Evolutionary conservation across 2,888 invertebrate genomes (phyloP).

Genomic region (Cryptus viduatorius): DNA sequence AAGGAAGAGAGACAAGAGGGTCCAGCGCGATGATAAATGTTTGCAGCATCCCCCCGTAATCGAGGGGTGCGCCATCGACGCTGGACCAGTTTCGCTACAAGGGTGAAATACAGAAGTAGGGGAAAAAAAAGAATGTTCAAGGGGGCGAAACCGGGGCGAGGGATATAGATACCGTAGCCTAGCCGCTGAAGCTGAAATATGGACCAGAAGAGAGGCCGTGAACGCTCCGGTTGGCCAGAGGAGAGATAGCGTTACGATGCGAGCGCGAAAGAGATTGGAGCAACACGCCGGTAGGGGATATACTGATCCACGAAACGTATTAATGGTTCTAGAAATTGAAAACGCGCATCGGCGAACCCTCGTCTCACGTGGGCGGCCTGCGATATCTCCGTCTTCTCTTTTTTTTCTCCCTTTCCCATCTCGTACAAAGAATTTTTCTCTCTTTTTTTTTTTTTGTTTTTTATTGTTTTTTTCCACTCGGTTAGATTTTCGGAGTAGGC

Average conservation of each 20-base stretch:
- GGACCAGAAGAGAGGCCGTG: constrained; percentile 46
- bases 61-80: constrained; percentile 51
- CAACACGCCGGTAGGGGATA: constrained; percentile 57
- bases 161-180: constrained; percentile 53
- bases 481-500: constrained; percentile 67
- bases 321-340: constrained; percentile 84
- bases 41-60: constrained; percentile 51
- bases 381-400: constrained; percentile 46
- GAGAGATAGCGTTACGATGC: constrained; percentile 56
- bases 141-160: constrained; percentile 56
- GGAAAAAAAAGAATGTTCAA: constrained; percentile 64
- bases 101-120: constrained; percentile 63
- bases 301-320: constrained; percentile 74
- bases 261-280: constrained; percentile 76
- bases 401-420: background rate
- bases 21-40: constrained; percentile 74
- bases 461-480: constrained; percentile 76
- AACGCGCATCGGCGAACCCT: constrained; percentile 77
- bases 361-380: constrained; percentile 68
- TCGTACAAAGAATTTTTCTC: constrained; percentile 32
- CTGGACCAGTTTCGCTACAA: constrained; percentile 64
- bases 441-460: constrained; percentile 45
- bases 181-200: constrained; percentile 57
- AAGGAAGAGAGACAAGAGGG: constrained; percentile 67
- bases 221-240: constrained; percentile 62